Evolutionary conservation across 1,140 invertebrate genomes (phyloP), one percentile per base, ranked within the genome.

Genomic region (Temnothorax longispinosus): DNA sequence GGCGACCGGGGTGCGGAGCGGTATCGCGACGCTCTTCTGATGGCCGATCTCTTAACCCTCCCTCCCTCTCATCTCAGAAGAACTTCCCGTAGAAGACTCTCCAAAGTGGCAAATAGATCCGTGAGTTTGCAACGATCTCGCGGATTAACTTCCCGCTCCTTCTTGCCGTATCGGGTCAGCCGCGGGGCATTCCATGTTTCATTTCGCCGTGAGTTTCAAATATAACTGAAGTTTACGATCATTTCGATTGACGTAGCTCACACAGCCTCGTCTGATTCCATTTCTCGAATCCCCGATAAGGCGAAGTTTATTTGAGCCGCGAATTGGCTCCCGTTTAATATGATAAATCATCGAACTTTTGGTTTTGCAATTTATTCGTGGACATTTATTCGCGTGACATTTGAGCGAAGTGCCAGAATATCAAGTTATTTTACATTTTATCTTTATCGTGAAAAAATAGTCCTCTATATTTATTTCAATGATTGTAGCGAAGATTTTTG

Each of bases 141-240:
- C 76, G 85, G 85, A 87, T 88, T 87, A 87, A 82, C 60, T 74
- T 88, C 41, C 41, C 35, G 11, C 60, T 60, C 50, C 60, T 58
- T 71, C 75, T 87, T 47, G 32, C 27, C 38, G 75, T 47, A n/a
- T 32, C 71, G 35, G 32, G 4, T 21, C 60, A 60, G 18, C 52
- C 74, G 67, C 69, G 38, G 21, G 27, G 35, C 56, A 65, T 64
- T 54, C 58, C 60, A 50, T 84, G 50, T 72, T 86, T 72, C 56
- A 52, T 88, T 58, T 84, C 52, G 62, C 58, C 35, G 27, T 27
- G 75, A 86, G 69, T 88, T 84, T 88, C 85, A 77, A 87, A 81
- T 71, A 88, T 84, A 62, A 27, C n/a, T n/a, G 85, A 58, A 50
- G 21, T 87, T 76, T 67, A 65, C 27, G 86, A 84, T 76, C 62